phyloP scores from a whole-genome alignment of 2,113 vertebrate genomes.

The Cyphomyrus discorhynchus region DNA sequence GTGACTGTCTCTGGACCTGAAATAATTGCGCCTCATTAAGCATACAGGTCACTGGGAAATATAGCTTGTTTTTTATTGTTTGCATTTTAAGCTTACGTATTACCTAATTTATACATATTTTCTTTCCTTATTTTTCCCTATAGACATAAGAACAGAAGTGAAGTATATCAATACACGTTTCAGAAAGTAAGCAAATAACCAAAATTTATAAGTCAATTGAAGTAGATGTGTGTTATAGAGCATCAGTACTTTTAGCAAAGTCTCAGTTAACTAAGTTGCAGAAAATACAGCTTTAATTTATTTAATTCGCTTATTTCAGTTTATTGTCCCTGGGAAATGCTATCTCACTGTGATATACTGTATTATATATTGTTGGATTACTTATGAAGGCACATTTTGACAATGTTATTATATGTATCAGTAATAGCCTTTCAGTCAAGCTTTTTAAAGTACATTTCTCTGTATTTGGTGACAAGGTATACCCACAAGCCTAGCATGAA shows the following conservation, averaged over 20 bases:
- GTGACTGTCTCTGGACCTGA: not conserved
- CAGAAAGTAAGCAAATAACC: not conserved
- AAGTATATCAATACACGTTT: not conserved
- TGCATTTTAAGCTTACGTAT: not conserved
- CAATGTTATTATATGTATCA: conserved; percentile 12
- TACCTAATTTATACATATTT: not conserved
- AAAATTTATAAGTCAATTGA: not conserved
- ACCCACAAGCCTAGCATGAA: conserved; percentile 7
- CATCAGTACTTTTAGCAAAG: not conserved
- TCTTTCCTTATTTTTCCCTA: not conserved
- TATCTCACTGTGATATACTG: not conserved
- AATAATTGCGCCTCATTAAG: not conserved
- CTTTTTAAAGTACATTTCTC: conserved; percentile 10
- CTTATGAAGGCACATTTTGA: not conserved
- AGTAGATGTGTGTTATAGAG: not conserved
- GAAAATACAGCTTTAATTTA: not conserved
- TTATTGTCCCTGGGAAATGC: not conserved
- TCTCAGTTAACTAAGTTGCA: not conserved
- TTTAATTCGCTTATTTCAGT: not conserved
- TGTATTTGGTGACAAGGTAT: not conserved
- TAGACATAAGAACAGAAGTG: not conserved
- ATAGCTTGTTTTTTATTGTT: not conserved
- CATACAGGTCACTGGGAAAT: not conserved
- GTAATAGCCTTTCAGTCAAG: conserved; percentile 16
- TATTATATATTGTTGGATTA: not conserved